phyloP scores from a whole-genome alignment of 2,113 vertebrate genomes.

The Aptenodytes patagonicus region DNA sequence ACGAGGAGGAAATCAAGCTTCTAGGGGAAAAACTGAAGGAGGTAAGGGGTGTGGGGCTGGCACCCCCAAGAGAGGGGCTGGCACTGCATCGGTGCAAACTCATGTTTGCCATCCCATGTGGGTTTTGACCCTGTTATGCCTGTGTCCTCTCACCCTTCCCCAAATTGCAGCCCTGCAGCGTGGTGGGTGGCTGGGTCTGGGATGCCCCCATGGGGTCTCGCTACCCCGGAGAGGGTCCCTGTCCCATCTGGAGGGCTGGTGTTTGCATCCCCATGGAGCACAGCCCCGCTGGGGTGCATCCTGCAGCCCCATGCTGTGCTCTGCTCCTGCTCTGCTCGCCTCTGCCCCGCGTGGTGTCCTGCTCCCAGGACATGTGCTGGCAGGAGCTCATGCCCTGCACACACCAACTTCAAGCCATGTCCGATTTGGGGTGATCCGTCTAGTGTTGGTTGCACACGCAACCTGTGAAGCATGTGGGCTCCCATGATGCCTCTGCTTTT shows the following conservation, averaged over 20 bases:
- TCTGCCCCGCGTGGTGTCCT: background rate
- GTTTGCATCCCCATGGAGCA: background rate
- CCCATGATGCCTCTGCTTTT: background rate
- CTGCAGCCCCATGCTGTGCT: background rate
- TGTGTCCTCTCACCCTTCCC: background rate
- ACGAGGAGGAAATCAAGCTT: slow-evolving; percentile 91
- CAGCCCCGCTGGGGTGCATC: background rate
- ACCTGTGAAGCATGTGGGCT: background rate
- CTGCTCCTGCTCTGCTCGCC: background rate
- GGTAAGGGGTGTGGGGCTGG: slow-evolving; percentile 61
- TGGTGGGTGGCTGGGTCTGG: background rate
- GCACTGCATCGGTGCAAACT: background rate
- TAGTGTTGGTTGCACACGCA: background rate
- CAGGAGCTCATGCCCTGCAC: background rate
- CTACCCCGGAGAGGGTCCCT: background rate
- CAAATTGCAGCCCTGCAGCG: background rate
- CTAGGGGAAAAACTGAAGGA: slow-evolving; percentile 95
- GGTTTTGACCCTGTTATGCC: background rate
- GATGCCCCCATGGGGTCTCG: background rate
- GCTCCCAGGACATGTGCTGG: background rate
- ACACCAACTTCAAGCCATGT: background rate
- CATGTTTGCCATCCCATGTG: background rate
- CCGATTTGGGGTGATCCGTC: background rate
- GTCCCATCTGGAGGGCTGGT: background rate
- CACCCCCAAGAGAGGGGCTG: background rate